Percentiles rank a stretch among this genome's conserved stretches.
Evolutionary conservation across 2,888 invertebrate species (phyloP).

Genomic region (Geotrupes spiniger): DNA sequence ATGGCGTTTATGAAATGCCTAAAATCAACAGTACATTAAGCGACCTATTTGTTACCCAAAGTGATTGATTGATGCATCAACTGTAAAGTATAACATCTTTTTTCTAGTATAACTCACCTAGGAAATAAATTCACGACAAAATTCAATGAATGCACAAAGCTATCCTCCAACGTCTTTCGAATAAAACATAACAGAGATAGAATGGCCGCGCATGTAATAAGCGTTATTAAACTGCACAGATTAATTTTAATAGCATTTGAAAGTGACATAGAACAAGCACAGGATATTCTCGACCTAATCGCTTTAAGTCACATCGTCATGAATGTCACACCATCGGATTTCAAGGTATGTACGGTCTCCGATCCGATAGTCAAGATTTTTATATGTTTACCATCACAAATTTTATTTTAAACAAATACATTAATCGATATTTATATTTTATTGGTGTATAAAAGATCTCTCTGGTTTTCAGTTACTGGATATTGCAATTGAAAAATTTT

Average conservation of each 20-base stretch:
- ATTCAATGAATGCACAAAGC: constrained; percentile 10
- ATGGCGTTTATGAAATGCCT: too few species aligned
- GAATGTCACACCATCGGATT: constrained; percentile 19
- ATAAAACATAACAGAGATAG: constrained; percentile 7
- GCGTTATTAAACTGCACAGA: constrained; percentile 17
- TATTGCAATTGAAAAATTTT: constrained; percentile 19
- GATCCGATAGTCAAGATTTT: too few species aligned
- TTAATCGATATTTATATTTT: too few species aligned
- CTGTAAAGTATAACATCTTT: not conserved
- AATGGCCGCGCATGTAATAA: constrained; percentile 18
- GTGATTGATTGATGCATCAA: too few species aligned
- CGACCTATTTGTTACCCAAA: too few species aligned
- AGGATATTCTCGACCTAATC: constrained; percentile 19
- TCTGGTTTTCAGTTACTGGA: constrained; percentile 13
- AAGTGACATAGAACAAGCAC: constrained; percentile 15
- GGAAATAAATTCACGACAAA: constrained; percentile 14
- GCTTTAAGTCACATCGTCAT: constrained; percentile 21
- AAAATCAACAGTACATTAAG: too few species aligned
- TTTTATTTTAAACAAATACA: not conserved
- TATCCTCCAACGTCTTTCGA: constrained; percentile 13
- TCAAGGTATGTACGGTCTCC: constrained; percentile 19
- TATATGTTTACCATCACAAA: too few species aligned
- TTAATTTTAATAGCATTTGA: constrained; percentile 15
- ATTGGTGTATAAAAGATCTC: too few species aligned
- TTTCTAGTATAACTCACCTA: constrained; percentile 13